Evolutionary conservation across 2,797 vertebrate genomes (phyloP), one percentile per base, ranked within the genome.

Genomic region (Lates japonicus): DNA sequence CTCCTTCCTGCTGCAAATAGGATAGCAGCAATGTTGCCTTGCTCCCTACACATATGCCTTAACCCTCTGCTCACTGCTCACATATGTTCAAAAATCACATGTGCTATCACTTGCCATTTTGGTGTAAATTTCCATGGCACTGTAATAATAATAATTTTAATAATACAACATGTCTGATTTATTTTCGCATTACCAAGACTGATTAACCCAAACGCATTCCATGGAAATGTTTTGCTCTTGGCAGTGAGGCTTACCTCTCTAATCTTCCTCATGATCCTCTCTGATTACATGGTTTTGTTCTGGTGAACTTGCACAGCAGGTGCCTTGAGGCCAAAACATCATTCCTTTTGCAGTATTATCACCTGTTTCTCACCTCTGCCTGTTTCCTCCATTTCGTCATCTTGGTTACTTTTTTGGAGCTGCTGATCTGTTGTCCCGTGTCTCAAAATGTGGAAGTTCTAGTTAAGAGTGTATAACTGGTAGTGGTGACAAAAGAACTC

Each of bases 231-330:
- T 68, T 63, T 57, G 25, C 33, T 39, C 14, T 61, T 33, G 35
- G 52, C 29, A 59, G 33, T 33, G 3, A 49, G 5, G 7, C 25
- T 12, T 25, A 17, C 9, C 3, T 5, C 42, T 2, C 17, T 11
- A 11, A 11, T 49, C 0, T 37, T 22, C 12, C 5, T 42, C 0
- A 0, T 29, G 7, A 19, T 65, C 16, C 60, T 94, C 72, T 94
- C 82, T 49, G 93, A 91, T 70, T 95, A 96, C 55, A 55, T 89
- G 64, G 29, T 90, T 64, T 89, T 96, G 57, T 96, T 93, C 87
- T 94, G 89, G 74, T 62, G 51, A 63, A 31, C 19, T 60, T 0
- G 12, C 8, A 8, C 39, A 95, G 92, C 81, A 95, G 93, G 93
- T 64, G 94, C 93, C 80, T 95, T 93, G 91, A 85, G 22, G 19